phyloP scores from a whole-genome alignment of 2,797 vertebrate species.

The Mormyrops attenuatus region DNA sequence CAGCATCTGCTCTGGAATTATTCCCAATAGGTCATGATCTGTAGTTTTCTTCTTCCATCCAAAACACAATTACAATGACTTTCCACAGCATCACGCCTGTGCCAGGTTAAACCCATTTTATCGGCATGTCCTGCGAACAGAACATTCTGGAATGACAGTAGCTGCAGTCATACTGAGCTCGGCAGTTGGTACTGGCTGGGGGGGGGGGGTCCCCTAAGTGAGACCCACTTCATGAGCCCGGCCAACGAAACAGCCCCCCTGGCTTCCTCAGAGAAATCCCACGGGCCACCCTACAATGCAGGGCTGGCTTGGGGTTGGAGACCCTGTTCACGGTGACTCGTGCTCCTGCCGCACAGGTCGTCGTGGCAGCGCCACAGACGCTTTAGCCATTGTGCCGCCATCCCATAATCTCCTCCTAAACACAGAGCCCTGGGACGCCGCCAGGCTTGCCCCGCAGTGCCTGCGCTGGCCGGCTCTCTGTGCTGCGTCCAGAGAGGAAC shows the following conservation, averaged over 20 bases:
- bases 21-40: constrained; percentile 6
- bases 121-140: neutral
- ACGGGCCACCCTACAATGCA: neutral
- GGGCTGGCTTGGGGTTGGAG: neutral
- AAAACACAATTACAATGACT: neutral
- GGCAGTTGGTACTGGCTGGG: neutral
- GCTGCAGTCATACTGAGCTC: neutral
- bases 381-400: neutral
- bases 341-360: neutral
- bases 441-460: neutral
- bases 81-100: neutral
- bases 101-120: neutral
- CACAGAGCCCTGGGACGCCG: neutral
- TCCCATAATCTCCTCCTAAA: constrained; percentile 16
- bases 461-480: neutral
- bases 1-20: neutral
- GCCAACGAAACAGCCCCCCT: neutral
- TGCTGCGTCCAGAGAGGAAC: neutral
- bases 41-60: neutral
- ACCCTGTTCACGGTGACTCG: neutral
- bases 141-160: neutral
- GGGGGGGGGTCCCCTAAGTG: neutral
- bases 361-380: neutral
- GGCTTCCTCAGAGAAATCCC: neutral
- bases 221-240: neutral